These are phyloP conservation scores for Dugesia japonica DNA, from an alignment of 2,888 invertebrate genomes.

Conservation along the genomic window DNA sequence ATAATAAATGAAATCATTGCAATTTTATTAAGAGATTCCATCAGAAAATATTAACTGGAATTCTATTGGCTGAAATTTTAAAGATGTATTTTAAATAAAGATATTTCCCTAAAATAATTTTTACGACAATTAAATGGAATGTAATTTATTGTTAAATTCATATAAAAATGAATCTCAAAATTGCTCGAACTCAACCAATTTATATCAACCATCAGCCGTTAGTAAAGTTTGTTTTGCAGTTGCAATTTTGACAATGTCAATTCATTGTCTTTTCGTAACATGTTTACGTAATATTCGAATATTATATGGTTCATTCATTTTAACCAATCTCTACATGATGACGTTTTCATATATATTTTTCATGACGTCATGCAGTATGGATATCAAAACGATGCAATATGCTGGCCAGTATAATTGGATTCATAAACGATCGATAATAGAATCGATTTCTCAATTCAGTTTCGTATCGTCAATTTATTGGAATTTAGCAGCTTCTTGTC, in stretches of 20 bases:
- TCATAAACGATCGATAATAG: neutral
- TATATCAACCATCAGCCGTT: neutral
- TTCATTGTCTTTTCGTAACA: neutral
- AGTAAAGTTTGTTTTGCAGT: conserved; percentile 11
- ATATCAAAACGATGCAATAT: neutral
- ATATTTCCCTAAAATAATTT: neutral
- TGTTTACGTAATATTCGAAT: neutral
- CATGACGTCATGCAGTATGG: conserved; percentile 1
- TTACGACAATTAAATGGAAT: neutral
- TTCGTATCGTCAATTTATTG: conserved; percentile 1
- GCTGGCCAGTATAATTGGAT: neutral
- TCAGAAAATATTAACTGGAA: too few species aligned
- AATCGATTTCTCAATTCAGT: conserved; percentile 3
- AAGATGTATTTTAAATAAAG: neutral
- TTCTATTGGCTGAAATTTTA: too few species aligned
- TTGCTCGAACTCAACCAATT: neutral
- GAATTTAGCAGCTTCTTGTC: neutral
- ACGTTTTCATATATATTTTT: neutral
- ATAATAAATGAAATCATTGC: too few species aligned
- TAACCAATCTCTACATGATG: conserved; percentile 1
- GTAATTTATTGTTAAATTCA: neutral
- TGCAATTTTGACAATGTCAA: neutral
- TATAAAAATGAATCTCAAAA: neutral
- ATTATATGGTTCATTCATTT: neutral
- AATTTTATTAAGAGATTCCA: too few species aligned